Evolutionary conservation across 2,113 vertebrate species (phyloP), one percentile per base, ranked within the genome.

Genomic region (Synchiropus splendidus): DNA sequence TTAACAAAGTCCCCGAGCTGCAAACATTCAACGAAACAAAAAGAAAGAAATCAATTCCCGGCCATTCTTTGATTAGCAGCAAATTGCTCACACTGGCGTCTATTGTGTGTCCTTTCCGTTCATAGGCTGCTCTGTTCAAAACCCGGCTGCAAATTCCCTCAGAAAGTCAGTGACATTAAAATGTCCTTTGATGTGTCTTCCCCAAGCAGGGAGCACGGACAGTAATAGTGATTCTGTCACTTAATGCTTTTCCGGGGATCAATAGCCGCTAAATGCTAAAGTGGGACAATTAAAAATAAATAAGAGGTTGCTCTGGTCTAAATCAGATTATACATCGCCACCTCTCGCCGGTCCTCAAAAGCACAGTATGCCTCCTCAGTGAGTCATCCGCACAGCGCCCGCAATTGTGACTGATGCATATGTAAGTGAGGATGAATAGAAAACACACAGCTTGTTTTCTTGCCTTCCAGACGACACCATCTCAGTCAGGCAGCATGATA

Each of bases 101-200:
- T 90, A 82, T 86, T 80, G 86, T 79, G 76, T 96, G 92, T 94
- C 92, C 91, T 98, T 97, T 94, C 85, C 87, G 67, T 82, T 92
- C 88, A 97, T 95, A 95, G 94, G 93, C 87, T 92, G 83, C 74
- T 77, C 72, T 60, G 84, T 76, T 85, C 82, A 88, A 87, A 89
- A 82, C 88, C 87, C 72, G 84, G 80, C 87, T 91, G 86, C 89
- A 96, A 94, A 94, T 91, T 97, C 91, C 92, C 92, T 51, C 78
- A 90, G 94, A 96, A 96, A 94, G 89, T 87, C 87, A 65, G 81
- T 96, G 91, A 97, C 94, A 97, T 97, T 97, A 94, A 97, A 92
- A 92, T 97, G 92, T 95, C 92, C 92, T 97, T 97, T 97, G 92
- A 92, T 94, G 92, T 91, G 89, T 86, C 92, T 91, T 94, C 84